Percentiles rank a stretch among this genome's conserved stretches.
Conservation (phyloP, 2,888 invertebrate genomes). For the Calephelis perditalis region DNA sequence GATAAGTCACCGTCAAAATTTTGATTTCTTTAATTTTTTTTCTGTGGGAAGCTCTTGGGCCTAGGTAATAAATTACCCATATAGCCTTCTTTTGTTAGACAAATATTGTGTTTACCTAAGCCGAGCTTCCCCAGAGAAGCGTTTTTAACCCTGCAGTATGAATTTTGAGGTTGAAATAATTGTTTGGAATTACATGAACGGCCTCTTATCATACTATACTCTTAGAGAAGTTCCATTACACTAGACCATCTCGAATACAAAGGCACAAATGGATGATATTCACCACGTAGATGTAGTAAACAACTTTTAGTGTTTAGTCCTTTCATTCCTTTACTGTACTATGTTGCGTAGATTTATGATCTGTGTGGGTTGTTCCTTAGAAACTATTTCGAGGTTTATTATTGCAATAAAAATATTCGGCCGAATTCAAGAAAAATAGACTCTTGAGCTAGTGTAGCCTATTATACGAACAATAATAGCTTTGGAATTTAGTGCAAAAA, state of each 20-base stretch:
- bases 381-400: slow-evolving; percentile 7
- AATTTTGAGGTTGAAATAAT: no score
- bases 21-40: no score
- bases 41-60: no score
- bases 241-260: slow-evolving; percentile 5
- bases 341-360: slow-evolving; percentile 6
- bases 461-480: no score
- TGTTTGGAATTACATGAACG: no score
- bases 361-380: background rate
- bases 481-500: no score
- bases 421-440: background rate
- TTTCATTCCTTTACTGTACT: slow-evolving; percentile 4
- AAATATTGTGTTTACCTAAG: no score
- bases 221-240: background rate
- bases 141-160: no score
- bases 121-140: no score
- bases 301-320: slow-evolving; percentile 11
- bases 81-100: no score
- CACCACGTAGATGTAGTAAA: slow-evolving; percentile 7
- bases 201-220: background rate
- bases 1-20: no score
- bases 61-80: no score
- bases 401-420: background rate
- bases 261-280: slow-evolving; percentile 11
- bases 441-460: background rate